These are phyloP conservation scores for Drosophila azteca DNA, from an alignment of 1,140 invertebrate genomes.

Conservation along the genomic window DNA sequence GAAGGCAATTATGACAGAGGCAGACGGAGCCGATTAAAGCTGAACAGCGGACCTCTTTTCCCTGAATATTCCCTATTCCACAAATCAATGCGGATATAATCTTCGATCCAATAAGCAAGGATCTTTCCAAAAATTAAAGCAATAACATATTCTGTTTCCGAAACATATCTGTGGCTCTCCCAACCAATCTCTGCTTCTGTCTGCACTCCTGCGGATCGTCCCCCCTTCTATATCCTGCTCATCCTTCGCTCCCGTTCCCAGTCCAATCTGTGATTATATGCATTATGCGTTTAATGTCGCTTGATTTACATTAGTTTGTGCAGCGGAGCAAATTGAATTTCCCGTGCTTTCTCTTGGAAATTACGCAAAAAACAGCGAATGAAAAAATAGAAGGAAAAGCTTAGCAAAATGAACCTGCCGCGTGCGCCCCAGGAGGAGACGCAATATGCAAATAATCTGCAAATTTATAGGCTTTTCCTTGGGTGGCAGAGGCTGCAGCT, in stretches of 20 bases:
- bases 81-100: no score
- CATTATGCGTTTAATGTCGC: slow-evolving; percentile 70
- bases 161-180: no score
- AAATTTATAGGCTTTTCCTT: slow-evolving; percentile 78
- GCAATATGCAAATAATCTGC: slow-evolving; percentile 81
- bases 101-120: no score
- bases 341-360: slow-evolving; percentile 17
- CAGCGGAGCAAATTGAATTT: slow-evolving; percentile 48
- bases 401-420: slow-evolving; percentile 49
- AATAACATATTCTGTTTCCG: no score
- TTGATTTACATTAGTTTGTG: slow-evolving; percentile 74
- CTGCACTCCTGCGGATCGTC: not conserved
- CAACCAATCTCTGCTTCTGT: not conserved
- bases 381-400: slow-evolving; percentile 16
- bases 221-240: no score
- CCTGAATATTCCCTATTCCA: no score
- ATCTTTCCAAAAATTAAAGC: no score
- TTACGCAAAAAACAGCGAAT: slow-evolving; percentile 15
- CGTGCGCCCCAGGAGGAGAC: slow-evolving; percentile 24
- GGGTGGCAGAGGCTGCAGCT: slow-evolving; percentile 31
- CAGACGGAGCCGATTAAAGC: not conserved
- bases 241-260: slow-evolving; percentile 9
- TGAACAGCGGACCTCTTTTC: no score
- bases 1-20: not conserved
- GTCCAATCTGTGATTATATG: slow-evolving; percentile 66